Evolutionary conservation across 2,888 invertebrate genomes (phyloP).

Genomic region (Lumbricus terrestris): DNA sequence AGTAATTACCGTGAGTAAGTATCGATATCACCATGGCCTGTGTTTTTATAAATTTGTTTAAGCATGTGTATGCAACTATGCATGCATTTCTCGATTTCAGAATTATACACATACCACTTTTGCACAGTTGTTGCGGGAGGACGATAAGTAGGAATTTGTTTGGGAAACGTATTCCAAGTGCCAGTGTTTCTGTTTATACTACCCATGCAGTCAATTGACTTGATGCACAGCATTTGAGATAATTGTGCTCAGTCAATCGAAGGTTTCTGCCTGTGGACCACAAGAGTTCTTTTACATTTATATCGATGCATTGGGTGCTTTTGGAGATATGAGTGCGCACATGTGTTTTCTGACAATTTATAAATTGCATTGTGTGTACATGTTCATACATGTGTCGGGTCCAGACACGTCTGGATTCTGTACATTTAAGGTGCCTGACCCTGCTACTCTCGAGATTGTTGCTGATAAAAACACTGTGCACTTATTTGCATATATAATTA

Average conservation of each 20-base stretch:
- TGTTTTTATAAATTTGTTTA: too few species aligned
- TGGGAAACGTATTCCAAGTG: too few species aligned
- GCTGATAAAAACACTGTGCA: neutral
- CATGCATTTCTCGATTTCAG: too few species aligned
- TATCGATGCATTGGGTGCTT: neutral
- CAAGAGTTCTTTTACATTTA: neutral
- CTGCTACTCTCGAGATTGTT: neutral
- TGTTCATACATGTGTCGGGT: neutral
- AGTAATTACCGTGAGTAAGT: too few species aligned
- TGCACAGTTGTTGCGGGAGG: too few species aligned
- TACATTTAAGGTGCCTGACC: neutral
- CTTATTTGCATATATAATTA: too few species aligned
- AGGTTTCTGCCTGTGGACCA: neutral
- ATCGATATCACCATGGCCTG: too few species aligned
- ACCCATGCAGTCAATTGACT: neutral
- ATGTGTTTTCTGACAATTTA: neutral
- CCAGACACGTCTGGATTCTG: too few species aligned
- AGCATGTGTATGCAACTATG: too few species aligned
- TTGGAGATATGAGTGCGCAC: neutral
- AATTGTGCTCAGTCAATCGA: neutral
- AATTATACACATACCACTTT: too few species aligned
- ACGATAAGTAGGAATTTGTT: too few species aligned
- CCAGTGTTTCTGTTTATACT: too few species aligned
- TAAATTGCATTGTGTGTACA: neutral
- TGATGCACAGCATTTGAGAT: neutral